Percentiles rank a stretch among this genome's conserved stretches.
Conservation (phyloP, 1,140 invertebrate species). For the Atta colombica region DNA sequence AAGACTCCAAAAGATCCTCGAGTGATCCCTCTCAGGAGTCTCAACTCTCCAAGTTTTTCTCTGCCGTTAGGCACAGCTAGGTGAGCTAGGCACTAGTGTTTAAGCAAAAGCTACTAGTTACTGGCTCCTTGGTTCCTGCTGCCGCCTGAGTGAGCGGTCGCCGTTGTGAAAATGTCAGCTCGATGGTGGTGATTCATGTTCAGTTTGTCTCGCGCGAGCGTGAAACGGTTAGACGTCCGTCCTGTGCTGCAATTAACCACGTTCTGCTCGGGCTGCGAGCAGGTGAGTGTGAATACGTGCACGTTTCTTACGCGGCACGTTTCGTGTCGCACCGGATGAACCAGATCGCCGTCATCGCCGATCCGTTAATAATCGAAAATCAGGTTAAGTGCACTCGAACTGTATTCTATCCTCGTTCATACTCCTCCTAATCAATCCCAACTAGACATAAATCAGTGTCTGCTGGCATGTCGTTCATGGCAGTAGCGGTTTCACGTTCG, state of each 20-base stretch:
- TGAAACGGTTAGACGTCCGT: slow-evolving; percentile 59
- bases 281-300: slow-evolving; percentile 37
- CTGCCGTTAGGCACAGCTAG: too few species aligned
- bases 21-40: too few species aligned
- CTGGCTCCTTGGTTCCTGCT: too few species aligned
- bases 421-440: background rate
- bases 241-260: slow-evolving; percentile 42
- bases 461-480: background rate
- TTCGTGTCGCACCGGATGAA: background rate
- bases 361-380: background rate
- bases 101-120: too few species aligned
- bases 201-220: slow-evolving; percentile 1
- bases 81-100: too few species aligned
- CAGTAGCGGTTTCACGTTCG: background rate
- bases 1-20: too few species aligned
- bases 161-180: slow-evolving; percentile 69
- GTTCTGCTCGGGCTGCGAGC: slow-evolving; percentile 58
- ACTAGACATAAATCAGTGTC: background rate
- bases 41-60: too few species aligned
- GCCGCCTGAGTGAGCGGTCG: too few species aligned
- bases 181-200: slow-evolving; percentile 74
- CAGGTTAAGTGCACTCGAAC: slow-evolving; percentile 20
- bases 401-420: background rate
- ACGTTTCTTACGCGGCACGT: background rate
- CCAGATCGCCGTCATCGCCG: too few species aligned